Evolutionary conservation across 1,140 invertebrate species (phyloP).

Genomic region (Drosophila malerkotliana): DNA sequence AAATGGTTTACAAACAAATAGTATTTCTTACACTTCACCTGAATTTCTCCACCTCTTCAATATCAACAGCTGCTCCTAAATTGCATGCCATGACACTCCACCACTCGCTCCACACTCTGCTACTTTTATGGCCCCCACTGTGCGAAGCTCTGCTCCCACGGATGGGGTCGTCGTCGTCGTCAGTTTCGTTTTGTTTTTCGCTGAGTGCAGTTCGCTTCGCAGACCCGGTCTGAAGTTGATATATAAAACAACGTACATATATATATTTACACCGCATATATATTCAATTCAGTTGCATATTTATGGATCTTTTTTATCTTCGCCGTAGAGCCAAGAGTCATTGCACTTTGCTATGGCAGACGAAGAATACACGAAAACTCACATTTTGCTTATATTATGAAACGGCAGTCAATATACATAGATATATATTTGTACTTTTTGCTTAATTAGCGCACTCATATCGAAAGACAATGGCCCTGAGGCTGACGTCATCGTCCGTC

Average conservation of each 20-base stretch:
- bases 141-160: conserved; percentile 29
- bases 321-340: conserved; percentile 42
- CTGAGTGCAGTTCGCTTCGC: conserved; percentile 60
- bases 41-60: conserved; percentile 1
- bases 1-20: not conserved
- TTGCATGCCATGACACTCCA: conserved; percentile 10
- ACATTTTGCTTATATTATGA: conserved; percentile 42
- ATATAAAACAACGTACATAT: conserved; percentile 23
- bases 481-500: conserved; percentile 60
- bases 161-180: conserved; percentile 32
- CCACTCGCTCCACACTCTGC: not conserved
- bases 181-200: conserved; percentile 71
- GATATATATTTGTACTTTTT: conserved; percentile 28
- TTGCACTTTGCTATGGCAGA: conserved; percentile 28
- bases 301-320: conserved; percentile 29
- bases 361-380: conserved; percentile 2
- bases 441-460: conserved; percentile 67
- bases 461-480: conserved; percentile 28
- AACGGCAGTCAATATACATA: conserved; percentile 23
- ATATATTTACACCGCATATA: conserved; percentile 10
- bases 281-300: conserved; percentile 46
- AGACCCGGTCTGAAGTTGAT: conserved; percentile 41
- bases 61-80: conserved; percentile 29
- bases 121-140: conserved; percentile 39
- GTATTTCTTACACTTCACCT: not conserved